Evolutionary conservation across 2,888 invertebrate genomes (phyloP).

Genomic region (Drepana falcataria): DNA sequence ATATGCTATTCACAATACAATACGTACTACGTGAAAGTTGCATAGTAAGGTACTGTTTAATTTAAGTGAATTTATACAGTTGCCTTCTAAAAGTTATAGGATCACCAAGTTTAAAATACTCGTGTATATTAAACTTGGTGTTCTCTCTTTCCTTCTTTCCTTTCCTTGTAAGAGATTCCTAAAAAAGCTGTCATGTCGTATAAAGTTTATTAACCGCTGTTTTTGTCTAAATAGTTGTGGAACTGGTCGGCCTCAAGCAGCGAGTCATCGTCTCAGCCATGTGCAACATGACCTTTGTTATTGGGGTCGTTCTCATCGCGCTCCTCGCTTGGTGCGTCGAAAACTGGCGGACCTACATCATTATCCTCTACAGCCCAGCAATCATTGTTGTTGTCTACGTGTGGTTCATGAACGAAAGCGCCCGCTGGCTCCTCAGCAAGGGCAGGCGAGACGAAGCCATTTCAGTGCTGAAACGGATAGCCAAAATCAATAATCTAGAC

Average conservation of each 20-base stretch:
- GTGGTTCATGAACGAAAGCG: slow-evolving; percentile 86
- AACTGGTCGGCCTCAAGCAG: slow-evolving; percentile 86
- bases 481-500: slow-evolving; percentile 80
- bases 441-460: slow-evolving; percentile 83
- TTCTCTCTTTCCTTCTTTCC: too few relatives aligned
- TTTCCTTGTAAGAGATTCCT: too few relatives aligned
- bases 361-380: slow-evolving; percentile 84
- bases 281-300: slow-evolving; percentile 85
- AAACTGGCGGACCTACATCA: slow-evolving; percentile 85
- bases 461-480: slow-evolving; percentile 80
- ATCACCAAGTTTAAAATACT: too few relatives aligned
- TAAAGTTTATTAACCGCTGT: slow-evolving; percentile 1
- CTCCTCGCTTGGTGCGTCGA: slow-evolving; percentile 84
- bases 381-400: slow-evolving; percentile 83
- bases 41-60: too few relatives aligned
- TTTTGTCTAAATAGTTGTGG: slow-evolving; percentile 80
- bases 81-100: too few relatives aligned
- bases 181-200: too few relatives aligned
- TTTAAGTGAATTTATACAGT: too few relatives aligned
- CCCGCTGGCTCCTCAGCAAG: slow-evolving; percentile 88
- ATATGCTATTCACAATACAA: too few relatives aligned
- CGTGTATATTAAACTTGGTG: too few relatives aligned
- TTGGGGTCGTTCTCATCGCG: slow-evolving; percentile 85
- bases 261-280: slow-evolving; percentile 87
- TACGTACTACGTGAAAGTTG: too few relatives aligned